These are phyloP conservation scores for Gymnorhina tibicen DNA, from an alignment of 2,113 vertebrate species.

Conservation along the genomic window DNA sequence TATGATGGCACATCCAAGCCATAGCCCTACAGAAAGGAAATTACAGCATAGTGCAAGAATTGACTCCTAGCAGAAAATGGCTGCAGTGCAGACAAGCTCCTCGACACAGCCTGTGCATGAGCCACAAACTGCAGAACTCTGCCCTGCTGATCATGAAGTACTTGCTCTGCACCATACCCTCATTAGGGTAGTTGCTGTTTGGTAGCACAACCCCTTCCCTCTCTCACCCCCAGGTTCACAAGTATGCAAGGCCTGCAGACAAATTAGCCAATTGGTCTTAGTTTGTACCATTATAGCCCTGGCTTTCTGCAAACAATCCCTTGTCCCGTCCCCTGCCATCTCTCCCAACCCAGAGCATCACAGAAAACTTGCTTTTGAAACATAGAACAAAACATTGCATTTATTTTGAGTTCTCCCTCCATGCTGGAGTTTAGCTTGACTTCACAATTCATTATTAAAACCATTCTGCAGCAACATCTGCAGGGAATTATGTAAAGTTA, in stretches of 20 bases:
- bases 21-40: neutral
- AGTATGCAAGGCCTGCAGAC: neutral
- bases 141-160: neutral
- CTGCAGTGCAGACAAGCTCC: neutral
- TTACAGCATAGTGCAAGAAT: neutral
- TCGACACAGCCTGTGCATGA: neutral
- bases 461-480: slow-evolving; percentile 50
- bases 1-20: neutral
- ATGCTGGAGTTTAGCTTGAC: neutral
- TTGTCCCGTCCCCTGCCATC: neutral
- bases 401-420: slow-evolving; percentile 24
- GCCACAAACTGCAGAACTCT: neutral
- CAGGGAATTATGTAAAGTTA: slow-evolving; percentile 55
- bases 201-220: neutral
- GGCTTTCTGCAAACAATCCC: neutral
- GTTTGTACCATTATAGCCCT: neutral
- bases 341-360: neutral
- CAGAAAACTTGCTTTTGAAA: slow-evolving; percentile 31
- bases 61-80: neutral
- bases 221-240: neutral
- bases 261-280: neutral
- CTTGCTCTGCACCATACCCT: neutral
- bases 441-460: slow-evolving; percentile 51
- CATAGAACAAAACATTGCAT: slow-evolving; percentile 4
- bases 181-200: neutral